These are phyloP conservation scores for Aphidoletes aphidimyza DNA, from an alignment of 2,888 invertebrate genomes.

Conservation along the genomic window DNA sequence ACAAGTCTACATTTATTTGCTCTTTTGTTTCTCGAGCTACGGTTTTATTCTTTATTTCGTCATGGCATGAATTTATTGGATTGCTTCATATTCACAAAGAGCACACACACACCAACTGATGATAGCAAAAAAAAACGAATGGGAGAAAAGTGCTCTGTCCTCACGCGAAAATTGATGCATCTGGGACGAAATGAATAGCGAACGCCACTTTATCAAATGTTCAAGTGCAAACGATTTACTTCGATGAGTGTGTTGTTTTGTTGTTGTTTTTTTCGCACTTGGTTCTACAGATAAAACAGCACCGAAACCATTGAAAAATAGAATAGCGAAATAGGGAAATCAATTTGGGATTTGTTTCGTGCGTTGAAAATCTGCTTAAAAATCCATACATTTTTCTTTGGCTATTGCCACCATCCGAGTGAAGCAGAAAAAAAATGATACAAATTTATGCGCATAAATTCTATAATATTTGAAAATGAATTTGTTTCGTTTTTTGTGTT, in stretches of 20 bases:
- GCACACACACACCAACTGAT: not conserved
- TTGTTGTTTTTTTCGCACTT: not conserved
- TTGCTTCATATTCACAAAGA: not conserved
- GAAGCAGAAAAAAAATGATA: too few species aligned
- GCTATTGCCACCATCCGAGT: not conserved
- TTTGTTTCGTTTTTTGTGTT: not conserved
- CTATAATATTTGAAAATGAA: constrained; percentile 2
- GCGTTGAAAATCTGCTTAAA: constrained; percentile 16
- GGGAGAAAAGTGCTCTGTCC: not conserved
- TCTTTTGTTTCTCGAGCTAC: not conserved
- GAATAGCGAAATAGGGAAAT: not conserved
- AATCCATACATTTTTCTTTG: not conserved
- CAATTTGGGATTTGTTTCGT: constrained; percentile 13
- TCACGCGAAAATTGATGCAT: not conserved
- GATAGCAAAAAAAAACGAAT: not conserved
- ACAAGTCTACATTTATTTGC: not conserved
- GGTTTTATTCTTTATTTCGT: not conserved
- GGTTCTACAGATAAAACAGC: constrained; percentile 15
- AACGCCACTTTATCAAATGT: constrained; percentile 32
- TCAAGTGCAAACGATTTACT: constrained; percentile 1
- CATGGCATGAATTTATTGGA: not conserved
- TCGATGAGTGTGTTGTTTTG: not conserved
- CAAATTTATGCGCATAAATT: constrained; percentile 1
- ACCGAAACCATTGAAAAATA: not conserved
- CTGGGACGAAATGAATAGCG: constrained; percentile 12